These are phyloP conservation scores for Trichoplax adhaerens DNA, from an alignment of 37 sponge, comb jelly and placozoan genomes.

Conservation along the genomic window DNA sequence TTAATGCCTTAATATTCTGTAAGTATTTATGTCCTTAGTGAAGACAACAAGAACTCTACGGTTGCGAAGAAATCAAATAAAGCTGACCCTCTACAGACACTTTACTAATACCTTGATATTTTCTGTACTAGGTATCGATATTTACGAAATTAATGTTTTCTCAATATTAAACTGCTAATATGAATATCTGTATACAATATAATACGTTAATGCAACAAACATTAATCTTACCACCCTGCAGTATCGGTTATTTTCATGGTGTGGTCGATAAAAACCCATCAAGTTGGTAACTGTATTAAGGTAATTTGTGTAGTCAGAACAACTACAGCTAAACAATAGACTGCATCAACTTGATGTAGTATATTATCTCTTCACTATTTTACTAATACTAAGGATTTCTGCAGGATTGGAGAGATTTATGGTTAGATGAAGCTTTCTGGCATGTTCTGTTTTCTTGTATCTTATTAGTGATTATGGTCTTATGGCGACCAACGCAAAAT, in stretches of 20 bases:
- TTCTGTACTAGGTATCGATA: slow-evolving; percentile 26
- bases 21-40: slow-evolving; percentile 36
- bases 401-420: slow-evolving; percentile 60
- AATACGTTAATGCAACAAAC: too few relatives aligned
- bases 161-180: too few relatives aligned
- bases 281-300: too few relatives aligned
- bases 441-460: slow-evolving; percentile 53
- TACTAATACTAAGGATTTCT: not conserved
- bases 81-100: slow-evolving; percentile 67
- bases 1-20: slow-evolving; percentile 4
- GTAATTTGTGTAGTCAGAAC: too few relatives aligned
- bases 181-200: too few relatives aligned
- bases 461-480: slow-evolving; percentile 53
- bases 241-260: too few relatives aligned
- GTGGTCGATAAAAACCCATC: too few relatives aligned
- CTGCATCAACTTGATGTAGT: too few relatives aligned
- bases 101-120: slow-evolving; percentile 44
- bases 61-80: slow-evolving; percentile 45
- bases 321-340: too few relatives aligned
- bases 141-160: too few relatives aligned
- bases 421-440: slow-evolving; percentile 69
- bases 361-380: too few relatives aligned
- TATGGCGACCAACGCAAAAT: slow-evolving; percentile 72
- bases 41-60: slow-evolving; percentile 37
- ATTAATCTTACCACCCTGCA: too few relatives aligned